Evolutionary conservation across 2,888 invertebrate species (phyloP).

Genomic region (Polyploca ridens): DNA sequence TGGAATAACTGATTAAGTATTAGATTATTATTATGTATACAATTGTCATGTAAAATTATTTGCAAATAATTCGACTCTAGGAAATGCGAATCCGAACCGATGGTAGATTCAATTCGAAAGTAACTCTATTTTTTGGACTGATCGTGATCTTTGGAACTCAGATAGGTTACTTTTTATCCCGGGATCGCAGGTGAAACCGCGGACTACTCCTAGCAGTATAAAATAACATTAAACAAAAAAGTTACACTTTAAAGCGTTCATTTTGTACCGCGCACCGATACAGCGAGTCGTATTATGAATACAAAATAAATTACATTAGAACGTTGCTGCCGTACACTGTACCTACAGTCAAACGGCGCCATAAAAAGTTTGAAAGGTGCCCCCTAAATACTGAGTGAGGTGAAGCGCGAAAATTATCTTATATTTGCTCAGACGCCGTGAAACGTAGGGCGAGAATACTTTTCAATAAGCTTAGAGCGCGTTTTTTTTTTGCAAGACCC

Average conservation of each 20-base stretch:
- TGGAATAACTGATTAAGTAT: no score
- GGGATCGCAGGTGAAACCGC: no score
- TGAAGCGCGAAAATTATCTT: constrained; percentile 84
- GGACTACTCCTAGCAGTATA: not conserved
- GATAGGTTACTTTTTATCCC: no score
- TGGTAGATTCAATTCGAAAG: no score
- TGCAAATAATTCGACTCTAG: no score
- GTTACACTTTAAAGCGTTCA: constrained; percentile 37
- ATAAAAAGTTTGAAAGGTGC: constrained; percentile 83
- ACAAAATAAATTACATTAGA: constrained; percentile 80
- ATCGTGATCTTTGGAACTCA: no score
- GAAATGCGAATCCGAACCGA: no score
- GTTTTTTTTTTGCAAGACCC: constrained; percentile 75
- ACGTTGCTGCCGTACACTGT: constrained; percentile 50
- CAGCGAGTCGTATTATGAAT: constrained; percentile 64
- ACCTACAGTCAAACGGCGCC: constrained; percentile 72
- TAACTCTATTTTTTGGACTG: no score
- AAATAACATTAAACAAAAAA: constrained; percentile 13
- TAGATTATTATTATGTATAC: no score
- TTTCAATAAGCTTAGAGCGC: constrained; percentile 84
- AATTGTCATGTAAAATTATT: no score
- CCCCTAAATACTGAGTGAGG: constrained; percentile 83
- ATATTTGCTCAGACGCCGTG: constrained; percentile 84
- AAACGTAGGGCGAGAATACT: constrained; percentile 82
- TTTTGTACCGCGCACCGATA: constrained; percentile 16